phyloP scores from a whole-genome alignment of 2,113 vertebrate species.

The Menidia beryllina region DNA sequence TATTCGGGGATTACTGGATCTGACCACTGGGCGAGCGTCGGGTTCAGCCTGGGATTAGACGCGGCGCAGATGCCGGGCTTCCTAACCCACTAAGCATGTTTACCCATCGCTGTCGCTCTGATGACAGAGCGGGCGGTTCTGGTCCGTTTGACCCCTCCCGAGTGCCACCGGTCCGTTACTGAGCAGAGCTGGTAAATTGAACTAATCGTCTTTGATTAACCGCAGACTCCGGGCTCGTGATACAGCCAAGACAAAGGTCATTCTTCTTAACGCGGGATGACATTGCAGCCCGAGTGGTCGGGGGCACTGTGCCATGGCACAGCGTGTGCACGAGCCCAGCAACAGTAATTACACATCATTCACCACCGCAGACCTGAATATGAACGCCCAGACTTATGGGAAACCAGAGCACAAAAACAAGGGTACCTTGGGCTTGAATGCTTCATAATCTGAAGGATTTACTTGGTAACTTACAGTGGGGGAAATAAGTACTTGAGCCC shows the following conservation, averaged over 20 bases:
- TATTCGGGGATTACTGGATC: not conserved
- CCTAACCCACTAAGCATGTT: conserved; percentile 37
- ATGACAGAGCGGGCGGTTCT: conserved; percentile 23
- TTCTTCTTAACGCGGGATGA: conserved; percentile 74
- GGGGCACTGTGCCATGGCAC: conserved; percentile 24
- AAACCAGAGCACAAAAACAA: not conserved
- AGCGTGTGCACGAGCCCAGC: conserved; percentile 5
- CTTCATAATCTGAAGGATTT: conserved; percentile 14
- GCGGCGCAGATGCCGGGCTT: conserved; percentile 12
- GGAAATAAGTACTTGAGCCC: no score
- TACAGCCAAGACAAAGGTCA: conserved; percentile 77
- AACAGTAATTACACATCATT: conserved; percentile 74
- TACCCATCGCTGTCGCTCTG: conserved; percentile 44
- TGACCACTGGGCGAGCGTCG: no score
- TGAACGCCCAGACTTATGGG: conserved; percentile 16
- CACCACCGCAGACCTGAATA: conserved; percentile 54
- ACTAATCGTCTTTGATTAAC: conserved; percentile 82
- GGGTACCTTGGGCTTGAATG: conserved; percentile 1
- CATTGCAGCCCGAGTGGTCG: conserved; percentile 39
- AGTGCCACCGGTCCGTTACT: conserved; percentile 59
- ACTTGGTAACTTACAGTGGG: no score
- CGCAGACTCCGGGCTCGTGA: conserved; percentile 64
- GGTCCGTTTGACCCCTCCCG: conserved; percentile 57
- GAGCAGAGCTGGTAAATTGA: conserved; percentile 75
- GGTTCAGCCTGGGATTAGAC: not conserved